Evolutionary conservation across 35 echinoderm and acorn worm genomes (phyloP), one percentile per base, ranked within the genome.

Genomic region (Diadema setosum): DNA sequence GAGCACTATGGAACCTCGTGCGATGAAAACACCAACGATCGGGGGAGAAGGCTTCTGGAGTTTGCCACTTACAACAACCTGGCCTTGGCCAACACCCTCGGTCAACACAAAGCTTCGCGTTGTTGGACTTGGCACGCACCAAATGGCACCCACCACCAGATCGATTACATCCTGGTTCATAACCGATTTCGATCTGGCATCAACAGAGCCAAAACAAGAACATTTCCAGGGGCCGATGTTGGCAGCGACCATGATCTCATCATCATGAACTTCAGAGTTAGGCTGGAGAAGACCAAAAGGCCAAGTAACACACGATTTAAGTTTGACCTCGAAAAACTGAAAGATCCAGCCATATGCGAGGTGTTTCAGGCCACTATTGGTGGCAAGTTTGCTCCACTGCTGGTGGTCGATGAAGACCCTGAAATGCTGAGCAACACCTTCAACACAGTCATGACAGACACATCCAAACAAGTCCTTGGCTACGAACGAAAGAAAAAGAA

Each of bases 201-300:
- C 35, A 88, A 88, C 3, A 93, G 0, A 36, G 84, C 75, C 3
- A 91, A 84, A 18, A 93, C 91, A 9, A 46, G 73, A 39, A 91
- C 58, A 45, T 86, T 82, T 58, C 75, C 84, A 2, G 85, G 84
- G 23, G 91, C 91, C n/a, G 85, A 93, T 37, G 52, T 93, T 40
- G 85, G 91, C 14, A 93, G 85, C 83, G 91, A 93, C 26, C 91
- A 93, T 30, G 75, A 86, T 18, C 83, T 92, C 5, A 42, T 92
- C 9, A 86, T 91, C 3, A 85, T 85, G 65, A 86, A 31, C 73
- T 81, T 92, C 39, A 52, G 30, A 2, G 18, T 93, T 21, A 17
- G 64, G 14, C 85, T 93, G 5, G 64, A 88, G 27, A 93, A 35
- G 43, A 60, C 23, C 14, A 92, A 65, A 12, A 75, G 26, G 23